phyloP scores from a whole-genome alignment of 2,797 vertebrate species.

The Acestrorhynchus altus region DNA sequence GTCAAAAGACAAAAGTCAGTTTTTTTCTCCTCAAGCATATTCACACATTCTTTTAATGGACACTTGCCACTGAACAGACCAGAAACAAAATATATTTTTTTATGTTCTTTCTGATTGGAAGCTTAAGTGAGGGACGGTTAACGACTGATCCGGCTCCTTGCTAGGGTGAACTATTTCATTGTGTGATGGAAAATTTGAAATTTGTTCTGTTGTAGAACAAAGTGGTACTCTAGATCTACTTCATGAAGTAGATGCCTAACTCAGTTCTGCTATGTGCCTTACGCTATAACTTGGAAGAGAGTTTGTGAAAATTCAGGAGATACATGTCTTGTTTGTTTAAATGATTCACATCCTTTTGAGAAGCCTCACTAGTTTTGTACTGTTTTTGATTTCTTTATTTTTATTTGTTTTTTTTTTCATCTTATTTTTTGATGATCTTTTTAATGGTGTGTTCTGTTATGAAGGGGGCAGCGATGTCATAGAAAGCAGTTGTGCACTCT shows the following conservation, averaged over 20 bases:
- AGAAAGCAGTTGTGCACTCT: constrained; percentile 98
- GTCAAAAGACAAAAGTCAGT: constrained; percentile 63
- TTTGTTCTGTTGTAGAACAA: constrained; percentile 96
- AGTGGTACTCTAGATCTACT: constrained; percentile 96
- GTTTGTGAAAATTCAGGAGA: constrained; percentile 99
- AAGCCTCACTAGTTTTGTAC: constrained; percentile 99
- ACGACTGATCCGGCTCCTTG: constrained; percentile 72
- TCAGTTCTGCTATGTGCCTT: constrained; percentile 99
- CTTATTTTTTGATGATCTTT: constrained; percentile 97
- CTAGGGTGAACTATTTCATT: constrained; percentile 86
- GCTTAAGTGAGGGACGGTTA: constrained; percentile 68
- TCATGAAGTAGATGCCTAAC: constrained; percentile 95
- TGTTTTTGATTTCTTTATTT: constrained; percentile 86
- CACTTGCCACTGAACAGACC: constrained; percentile 94
- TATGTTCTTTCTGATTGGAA: constrained; percentile 91
- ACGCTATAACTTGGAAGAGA: constrained; percentile 98
- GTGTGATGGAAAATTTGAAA: constrained; percentile 87
- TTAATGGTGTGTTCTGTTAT: constrained; percentile 94
- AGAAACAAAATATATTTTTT: constrained; percentile 78
- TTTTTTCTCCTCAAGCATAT: constrained; percentile 62
- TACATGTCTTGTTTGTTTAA: constrained; percentile 97
- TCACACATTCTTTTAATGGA: constrained; percentile 81
- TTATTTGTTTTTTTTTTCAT: constrained; percentile 90
- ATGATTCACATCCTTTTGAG: constrained; percentile 95
- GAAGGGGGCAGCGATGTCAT: constrained; percentile 95